Percentiles rank a stretch among this genome's conserved stretches.
These are phyloP conservation scores for Andrena hattorfiana DNA, from an alignment of 2,888 invertebrate genomes.

Conservation along the genomic window DNA sequence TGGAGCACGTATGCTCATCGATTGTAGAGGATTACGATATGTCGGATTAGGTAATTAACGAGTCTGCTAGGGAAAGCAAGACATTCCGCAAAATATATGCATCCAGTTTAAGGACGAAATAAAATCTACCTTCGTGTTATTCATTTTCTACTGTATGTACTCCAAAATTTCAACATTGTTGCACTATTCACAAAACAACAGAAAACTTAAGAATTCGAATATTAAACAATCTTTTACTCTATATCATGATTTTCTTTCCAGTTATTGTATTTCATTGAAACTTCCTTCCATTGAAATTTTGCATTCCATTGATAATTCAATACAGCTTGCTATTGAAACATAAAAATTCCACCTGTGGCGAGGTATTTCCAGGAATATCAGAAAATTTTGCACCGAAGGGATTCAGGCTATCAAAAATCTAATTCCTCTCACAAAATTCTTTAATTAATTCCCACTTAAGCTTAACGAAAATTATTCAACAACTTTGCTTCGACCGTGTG, in stretches of 20 bases:
- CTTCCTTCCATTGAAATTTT: too few species aligned
- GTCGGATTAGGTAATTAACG: constrained; percentile 18
- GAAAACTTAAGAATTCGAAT: too few species aligned
- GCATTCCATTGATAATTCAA: neutral
- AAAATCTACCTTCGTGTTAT: neutral
- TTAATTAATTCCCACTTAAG: neutral
- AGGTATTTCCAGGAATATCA: neutral
- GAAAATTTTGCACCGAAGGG: neutral
- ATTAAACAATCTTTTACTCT: too few species aligned
- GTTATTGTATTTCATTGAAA: too few species aligned
- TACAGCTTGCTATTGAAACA: neutral
- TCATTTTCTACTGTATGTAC: too few species aligned
- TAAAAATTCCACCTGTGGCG: too few species aligned
- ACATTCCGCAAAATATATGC: neutral
- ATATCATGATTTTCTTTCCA: too few species aligned
- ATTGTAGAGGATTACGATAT: neutral
- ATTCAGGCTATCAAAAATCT: neutral
- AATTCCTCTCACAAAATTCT: neutral
- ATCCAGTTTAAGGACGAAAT: neutral
- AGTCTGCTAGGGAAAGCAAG: neutral
- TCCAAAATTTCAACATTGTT: too few species aligned
- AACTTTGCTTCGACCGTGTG: neutral
- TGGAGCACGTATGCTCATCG: neutral
- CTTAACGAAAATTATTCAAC: constrained; percentile 14
- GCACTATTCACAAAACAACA: too few species aligned